phyloP scores from a whole-genome alignment of 2,113 vertebrate genomes.

The Pangasianodon hypophthalmus region DNA sequence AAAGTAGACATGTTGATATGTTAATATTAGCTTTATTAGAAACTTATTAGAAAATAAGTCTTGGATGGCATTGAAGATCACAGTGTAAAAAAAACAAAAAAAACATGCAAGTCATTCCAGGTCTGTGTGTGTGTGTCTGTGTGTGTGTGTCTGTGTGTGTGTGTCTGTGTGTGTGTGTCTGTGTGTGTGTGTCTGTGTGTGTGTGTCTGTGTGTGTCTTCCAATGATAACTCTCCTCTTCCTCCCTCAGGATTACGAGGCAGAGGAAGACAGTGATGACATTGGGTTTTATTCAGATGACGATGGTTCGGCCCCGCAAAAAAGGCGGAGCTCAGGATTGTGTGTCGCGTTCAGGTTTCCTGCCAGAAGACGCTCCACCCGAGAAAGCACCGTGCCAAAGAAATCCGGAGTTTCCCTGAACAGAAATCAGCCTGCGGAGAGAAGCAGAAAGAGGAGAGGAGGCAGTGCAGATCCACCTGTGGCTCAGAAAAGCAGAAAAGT shows the following conservation, averaged over 20 bases:
- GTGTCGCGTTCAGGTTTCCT: conserved; percentile 90
- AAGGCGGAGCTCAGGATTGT: conserved; percentile 79
- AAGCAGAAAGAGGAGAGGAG: conserved; percentile 40
- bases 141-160: neutral
- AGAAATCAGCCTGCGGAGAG: conserved; percentile 1
- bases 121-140: neutral
- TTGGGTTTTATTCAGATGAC: conserved; percentile 73
- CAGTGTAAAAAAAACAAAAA: neutral
- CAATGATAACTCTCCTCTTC: neutral
- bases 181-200: neutral
- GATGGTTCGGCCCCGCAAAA: conserved; percentile 63
- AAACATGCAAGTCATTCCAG: neutral
- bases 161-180: neutral
- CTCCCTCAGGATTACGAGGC: conserved; percentile 65
- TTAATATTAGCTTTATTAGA: neutral
- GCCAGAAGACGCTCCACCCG: conserved; percentile 73
- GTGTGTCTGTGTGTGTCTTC: neutral
- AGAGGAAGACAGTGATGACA: conserved; percentile 68
- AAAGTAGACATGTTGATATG: too few relatives aligned
- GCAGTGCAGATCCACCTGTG: neutral
- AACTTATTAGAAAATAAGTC: neutral
- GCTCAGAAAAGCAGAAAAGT: neutral
- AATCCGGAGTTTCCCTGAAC: conserved; percentile 35
- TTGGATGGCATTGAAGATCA: neutral
- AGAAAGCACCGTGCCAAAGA: conserved; percentile 50